Percentiles rank a stretch among this genome's conserved stretches.
Conservation (phyloP, 1,140 invertebrate species). For the Drosophila sechellia region DNA sequence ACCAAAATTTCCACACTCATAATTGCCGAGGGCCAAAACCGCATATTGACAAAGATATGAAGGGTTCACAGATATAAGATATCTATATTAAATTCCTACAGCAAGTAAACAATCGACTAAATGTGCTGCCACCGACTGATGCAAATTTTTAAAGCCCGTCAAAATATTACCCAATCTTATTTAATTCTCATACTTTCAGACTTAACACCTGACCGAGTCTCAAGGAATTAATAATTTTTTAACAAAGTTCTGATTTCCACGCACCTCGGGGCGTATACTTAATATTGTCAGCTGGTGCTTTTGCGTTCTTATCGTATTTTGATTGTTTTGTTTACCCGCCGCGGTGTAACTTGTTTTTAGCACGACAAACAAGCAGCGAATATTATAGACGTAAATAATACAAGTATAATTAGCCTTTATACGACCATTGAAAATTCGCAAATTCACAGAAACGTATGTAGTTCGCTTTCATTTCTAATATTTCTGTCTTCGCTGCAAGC, state of each 20-base stretch:
- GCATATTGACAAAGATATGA: background rate
- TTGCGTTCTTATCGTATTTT: conserved; percentile 20
- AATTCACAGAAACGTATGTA: background rate
- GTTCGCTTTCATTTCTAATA: background rate
- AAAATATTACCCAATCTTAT: conserved; percentile 12
- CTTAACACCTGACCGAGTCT: conserved; percentile 14
- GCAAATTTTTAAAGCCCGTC: conserved; percentile 20
- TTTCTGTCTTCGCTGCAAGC: conserved; percentile 8
- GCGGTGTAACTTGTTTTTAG: conserved; percentile 14
- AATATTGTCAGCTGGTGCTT: conserved; percentile 4
- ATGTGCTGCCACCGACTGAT: background rate
- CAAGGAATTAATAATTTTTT: conserved; percentile 21
- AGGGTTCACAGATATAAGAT: background rate
- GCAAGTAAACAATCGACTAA: conserved; percentile 14
- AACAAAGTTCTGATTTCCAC: conserved; percentile 4
- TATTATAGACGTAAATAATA: conserved; percentile 14
- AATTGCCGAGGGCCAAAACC: conserved; percentile 7
- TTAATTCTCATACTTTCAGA: conserved; percentile 21
- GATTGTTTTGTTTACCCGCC: conserved; percentile 17
- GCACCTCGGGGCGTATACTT: conserved; percentile 14
- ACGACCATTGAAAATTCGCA: background rate
- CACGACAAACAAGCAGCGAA: background rate
- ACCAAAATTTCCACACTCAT: conserved; percentile 21
- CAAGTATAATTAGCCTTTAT: conserved; percentile 4
- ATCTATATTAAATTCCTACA: background rate